phyloP scores from a whole-genome alignment of 2,888 invertebrate species.

The Eulithis prunata region DNA sequence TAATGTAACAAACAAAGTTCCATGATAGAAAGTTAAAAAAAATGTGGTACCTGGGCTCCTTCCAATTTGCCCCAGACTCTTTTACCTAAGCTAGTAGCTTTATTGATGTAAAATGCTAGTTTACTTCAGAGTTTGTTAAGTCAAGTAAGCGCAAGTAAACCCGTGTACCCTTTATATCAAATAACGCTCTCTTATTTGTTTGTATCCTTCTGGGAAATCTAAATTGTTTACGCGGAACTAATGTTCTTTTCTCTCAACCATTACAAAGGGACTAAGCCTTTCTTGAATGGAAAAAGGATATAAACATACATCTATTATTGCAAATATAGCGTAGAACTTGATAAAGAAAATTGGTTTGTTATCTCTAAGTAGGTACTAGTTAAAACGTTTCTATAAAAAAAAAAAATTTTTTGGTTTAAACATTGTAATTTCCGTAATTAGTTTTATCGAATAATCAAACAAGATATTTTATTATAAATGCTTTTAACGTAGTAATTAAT shows the following conservation, averaged over 20 bases:
- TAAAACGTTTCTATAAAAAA: too few relatives aligned
- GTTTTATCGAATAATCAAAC: too few relatives aligned
- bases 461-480: too few relatives aligned
- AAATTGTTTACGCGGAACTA: slow-evolving; percentile 60
- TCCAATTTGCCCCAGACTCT: too few relatives aligned
- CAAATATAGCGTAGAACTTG: slow-evolving; percentile 24
- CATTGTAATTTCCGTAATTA: too few relatives aligned
- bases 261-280: slow-evolving; percentile 50
- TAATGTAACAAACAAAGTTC: too few relatives aligned
- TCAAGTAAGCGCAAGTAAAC: not conserved
- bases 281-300: slow-evolving; percentile 49
- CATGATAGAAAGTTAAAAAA: too few relatives aligned
- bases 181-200: slow-evolving; percentile 46
- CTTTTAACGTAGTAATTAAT: too few relatives aligned
- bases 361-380: slow-evolving; percentile 9
- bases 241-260: slow-evolving; percentile 52
- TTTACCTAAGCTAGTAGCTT: not conserved
- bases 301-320: slow-evolving; percentile 42
- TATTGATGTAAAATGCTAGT: not conserved
- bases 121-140: not conserved
- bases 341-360: slow-evolving; percentile 21
- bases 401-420: too few relatives aligned
- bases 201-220: slow-evolving; percentile 43
- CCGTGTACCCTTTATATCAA: slow-evolving; percentile 33
- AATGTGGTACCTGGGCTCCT: too few relatives aligned